phyloP scores from a whole-genome alignment of 2,113 vertebrate species.

The Melanerpes aurifrons region DNA sequence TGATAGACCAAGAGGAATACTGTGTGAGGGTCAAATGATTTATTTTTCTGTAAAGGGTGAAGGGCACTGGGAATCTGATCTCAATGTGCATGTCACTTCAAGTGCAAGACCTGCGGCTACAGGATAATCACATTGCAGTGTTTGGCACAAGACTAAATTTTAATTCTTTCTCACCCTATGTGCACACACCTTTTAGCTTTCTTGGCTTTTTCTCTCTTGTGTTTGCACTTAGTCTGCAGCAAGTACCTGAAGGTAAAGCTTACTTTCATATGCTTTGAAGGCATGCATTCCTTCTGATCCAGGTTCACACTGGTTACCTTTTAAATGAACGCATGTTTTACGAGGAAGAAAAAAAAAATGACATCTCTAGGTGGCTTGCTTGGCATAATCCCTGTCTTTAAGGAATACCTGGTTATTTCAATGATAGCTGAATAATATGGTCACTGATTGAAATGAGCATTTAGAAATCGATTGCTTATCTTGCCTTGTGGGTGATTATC shows the following conservation, averaged over 20 bases:
- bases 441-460: not conserved
- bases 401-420: not conserved
- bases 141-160: not conserved
- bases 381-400: not conserved
- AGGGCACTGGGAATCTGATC: constrained; percentile 7
- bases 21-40: constrained; percentile 46
- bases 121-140: constrained; percentile 4
- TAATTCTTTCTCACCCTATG: not conserved
- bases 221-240: not conserved
- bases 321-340: not conserved
- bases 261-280: not conserved
- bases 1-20: constrained; percentile 44
- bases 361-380: not conserved
- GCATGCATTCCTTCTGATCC: not conserved
- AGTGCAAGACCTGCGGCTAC: constrained; percentile 38
- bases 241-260: not conserved
- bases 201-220: not conserved
- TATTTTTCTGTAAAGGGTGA: not conserved
- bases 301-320: not conserved
- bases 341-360: not conserved
- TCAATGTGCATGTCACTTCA: not conserved
- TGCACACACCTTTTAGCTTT: not conserved
- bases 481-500: not conserved
- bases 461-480: not conserved
- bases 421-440: not conserved